phyloP scores from a whole-genome alignment of 1,140 invertebrate genomes.

The Meloidogyne exigua region DNA sequence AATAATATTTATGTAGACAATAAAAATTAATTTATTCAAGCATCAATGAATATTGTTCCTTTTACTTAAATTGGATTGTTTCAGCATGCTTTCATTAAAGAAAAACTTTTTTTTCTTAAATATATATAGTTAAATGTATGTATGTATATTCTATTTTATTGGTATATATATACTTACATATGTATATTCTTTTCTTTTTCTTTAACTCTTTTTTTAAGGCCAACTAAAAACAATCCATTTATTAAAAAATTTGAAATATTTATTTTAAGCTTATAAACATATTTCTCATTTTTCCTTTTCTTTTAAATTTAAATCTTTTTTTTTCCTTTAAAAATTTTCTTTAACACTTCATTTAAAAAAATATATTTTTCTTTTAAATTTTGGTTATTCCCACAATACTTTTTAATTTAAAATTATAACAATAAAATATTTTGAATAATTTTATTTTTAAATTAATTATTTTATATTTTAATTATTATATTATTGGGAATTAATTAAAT shows the following conservation, averaged over 20 bases:
- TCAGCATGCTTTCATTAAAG: not conserved
- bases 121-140: not conserved
- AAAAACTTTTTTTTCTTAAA: not conserved
- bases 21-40: not conserved
- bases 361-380: not conserved
- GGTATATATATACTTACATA: not conserved
- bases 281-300: not conserved
- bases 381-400: not conserved
- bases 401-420: not conserved
- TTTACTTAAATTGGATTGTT: slow-evolving; percentile 1
- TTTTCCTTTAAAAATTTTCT: not conserved
- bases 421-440: no score
- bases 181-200: not conserved
- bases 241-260: not conserved
- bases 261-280: no score
- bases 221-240: not conserved
- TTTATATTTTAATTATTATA: no score
- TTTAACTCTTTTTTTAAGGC: not conserved
- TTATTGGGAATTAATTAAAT: no score
- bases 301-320: not conserved
- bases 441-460: not conserved
- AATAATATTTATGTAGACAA: not conserved
- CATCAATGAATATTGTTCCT: not conserved
- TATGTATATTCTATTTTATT: not conserved
- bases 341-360: not conserved